Conservation (phyloP, 2,113 vertebrate species). For the Equus przewalskii region DNA sequence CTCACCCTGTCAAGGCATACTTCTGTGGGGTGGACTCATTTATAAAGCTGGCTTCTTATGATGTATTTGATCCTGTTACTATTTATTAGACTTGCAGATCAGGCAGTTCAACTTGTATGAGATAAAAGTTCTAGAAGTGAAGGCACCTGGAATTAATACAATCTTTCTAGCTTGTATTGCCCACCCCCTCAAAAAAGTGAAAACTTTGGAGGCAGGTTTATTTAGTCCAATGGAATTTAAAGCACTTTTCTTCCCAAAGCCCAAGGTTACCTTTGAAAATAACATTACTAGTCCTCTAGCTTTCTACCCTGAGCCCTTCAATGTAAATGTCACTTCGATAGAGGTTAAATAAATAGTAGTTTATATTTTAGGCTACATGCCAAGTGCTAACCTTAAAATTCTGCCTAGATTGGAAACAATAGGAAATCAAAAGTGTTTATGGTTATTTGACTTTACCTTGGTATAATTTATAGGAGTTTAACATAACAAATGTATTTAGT, state of each 20-base stretch:
- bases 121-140: background rate
- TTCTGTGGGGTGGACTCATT: background rate
- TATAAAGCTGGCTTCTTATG: background rate
- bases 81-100: background rate
- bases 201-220: background rate
- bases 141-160: background rate
- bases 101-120: background rate
- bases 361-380: conserved; percentile 8
- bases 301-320: background rate
- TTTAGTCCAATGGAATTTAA: background rate
- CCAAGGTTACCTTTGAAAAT: conserved; percentile 26
- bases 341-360: conserved; percentile 53
- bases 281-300: background rate
- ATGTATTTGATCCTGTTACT: background rate
- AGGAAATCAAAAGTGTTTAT: background rate
- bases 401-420: background rate
- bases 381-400: conserved; percentile 57
- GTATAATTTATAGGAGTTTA: background rate
- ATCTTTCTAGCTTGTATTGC: background rate
- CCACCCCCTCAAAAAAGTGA: background rate
- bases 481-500: conserved; percentile 44
- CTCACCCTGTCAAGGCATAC: background rate
- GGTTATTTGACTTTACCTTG: conserved; percentile 10
- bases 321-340: conserved; percentile 35
- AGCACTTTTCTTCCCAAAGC: background rate